phyloP scores from a whole-genome alignment of 2,888 invertebrate species.

The Heliconius ismenius region DNA sequence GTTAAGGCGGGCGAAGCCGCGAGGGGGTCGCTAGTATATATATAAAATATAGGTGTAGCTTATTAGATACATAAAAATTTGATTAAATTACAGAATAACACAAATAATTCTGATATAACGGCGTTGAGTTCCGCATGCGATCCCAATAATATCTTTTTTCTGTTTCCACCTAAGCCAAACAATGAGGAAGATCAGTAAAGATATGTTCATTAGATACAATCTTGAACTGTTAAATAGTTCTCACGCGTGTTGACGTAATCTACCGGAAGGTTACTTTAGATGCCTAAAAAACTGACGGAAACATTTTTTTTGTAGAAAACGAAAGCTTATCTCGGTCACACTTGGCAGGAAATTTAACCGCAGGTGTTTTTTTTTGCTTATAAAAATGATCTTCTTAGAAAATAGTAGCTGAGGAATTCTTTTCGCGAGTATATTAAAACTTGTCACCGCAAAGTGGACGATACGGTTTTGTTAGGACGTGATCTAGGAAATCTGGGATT shows the following conservation, averaged over 20 bases:
- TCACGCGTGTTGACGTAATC: slow-evolving; percentile 23
- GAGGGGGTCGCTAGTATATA: no score
- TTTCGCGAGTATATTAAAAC: not conserved
- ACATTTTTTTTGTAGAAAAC: slow-evolving; percentile 28
- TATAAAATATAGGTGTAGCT: no score
- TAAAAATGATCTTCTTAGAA: not conserved
- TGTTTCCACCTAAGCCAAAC: not conserved
- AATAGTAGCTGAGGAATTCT: not conserved
- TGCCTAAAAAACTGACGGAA: slow-evolving; percentile 18
- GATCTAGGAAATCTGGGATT: no score
- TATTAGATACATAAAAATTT: no score
- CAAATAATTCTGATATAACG: not conserved
- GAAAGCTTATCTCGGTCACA: slow-evolving; percentile 26
- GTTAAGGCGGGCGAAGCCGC: no score
- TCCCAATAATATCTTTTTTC: not conserved
- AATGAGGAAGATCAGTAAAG: slow-evolving; percentile 1
- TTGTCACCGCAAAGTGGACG: not conserved
- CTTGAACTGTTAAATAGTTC: slow-evolving; percentile 13
- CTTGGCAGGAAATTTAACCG: slow-evolving; percentile 21
- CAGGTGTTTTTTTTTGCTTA: not conserved
- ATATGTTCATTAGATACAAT: slow-evolving; percentile 7
- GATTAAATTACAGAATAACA: no score
- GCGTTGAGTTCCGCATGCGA: not conserved
- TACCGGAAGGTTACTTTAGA: slow-evolving; percentile 14
- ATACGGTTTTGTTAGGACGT: not conserved